Evolutionary conservation across 2,113 vertebrate genomes (phyloP), one percentile per base, ranked within the genome.

Genomic region (Himantopus leucocephalus): DNA sequence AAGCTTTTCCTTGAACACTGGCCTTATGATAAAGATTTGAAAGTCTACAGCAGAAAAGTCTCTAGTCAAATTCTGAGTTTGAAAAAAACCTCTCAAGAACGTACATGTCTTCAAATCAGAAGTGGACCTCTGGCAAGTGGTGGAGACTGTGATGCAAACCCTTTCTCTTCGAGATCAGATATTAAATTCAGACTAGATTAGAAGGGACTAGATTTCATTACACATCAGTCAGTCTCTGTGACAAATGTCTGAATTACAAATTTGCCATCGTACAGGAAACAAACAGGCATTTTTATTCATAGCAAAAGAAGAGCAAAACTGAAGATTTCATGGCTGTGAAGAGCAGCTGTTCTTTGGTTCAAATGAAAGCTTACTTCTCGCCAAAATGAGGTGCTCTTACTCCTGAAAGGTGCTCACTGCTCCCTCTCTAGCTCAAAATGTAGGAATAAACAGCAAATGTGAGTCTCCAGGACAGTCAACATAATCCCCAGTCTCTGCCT

Each of bases 281-380:
- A 96, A 86, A 68, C 19, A 62, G 41, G 37, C 58, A 34, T 74
- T 95, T 87, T 92, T 62, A 88, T 71, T 93, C 59, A 82, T 39
- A 68, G 66, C 43, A 68, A 85, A 86, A 91, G 53, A 94, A 82
- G 10, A 79, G 37, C 14, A 96, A 75, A 93, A 56, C 41, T 17
- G 58, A 90, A 76, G 75, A 92, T 35, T 92, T 76, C n/a, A 55
- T 21, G 62, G 50, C 48, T 85, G 37, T 45, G 78, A 92, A 94
- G 37, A 85, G 29, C 58, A 64, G 17, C 47, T 76, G 78, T 66
- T 53, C 24, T 70, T 70, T 62, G n/a, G 39, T 85, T 29, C 66
- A 95, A 86, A 62, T 56, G 55, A 94, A 93, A 90, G 62, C 67
- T 81, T 70, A 64, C 45, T 83, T 90, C 85, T 90, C 37, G 94